phyloP scores from a whole-genome alignment of 2,797 vertebrate species.

The Premnoplex brunnescens region DNA sequence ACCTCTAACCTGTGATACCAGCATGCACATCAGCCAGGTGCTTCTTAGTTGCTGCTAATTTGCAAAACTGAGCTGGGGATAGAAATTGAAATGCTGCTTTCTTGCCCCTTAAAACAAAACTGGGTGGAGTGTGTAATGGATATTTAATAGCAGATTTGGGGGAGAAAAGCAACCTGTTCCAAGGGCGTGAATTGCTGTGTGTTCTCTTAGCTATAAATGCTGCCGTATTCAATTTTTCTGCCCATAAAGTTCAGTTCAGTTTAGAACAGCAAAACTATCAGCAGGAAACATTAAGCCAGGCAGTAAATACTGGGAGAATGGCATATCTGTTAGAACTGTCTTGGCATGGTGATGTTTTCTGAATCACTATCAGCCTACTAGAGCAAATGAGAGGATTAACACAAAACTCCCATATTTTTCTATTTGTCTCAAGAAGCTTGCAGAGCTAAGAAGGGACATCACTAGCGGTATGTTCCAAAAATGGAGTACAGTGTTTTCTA shows the following conservation, averaged over 20 bases:
- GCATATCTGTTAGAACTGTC: conserved; percentile 9
- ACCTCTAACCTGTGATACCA: conserved; percentile 93
- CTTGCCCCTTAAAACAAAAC: background rate
- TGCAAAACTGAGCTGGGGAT: background rate
- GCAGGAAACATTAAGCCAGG: conserved; percentile 34
- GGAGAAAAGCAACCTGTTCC: background rate
- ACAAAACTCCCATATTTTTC: background rate
- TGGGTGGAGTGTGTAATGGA: background rate
- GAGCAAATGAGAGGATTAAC: background rate
- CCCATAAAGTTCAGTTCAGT: conserved; percentile 45
- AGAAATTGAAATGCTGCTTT: background rate
- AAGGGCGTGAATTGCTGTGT: background rate
- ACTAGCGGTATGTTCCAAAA: background rate
- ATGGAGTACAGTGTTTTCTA: background rate
- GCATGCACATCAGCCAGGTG: conserved; percentile 99
- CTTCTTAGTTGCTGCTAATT: background rate
- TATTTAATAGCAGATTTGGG: background rate
- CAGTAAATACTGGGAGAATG: conserved; percentile 52
- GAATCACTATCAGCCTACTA: conserved; percentile 9
- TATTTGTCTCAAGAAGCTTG: conserved; percentile 19
- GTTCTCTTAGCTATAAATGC: background rate
- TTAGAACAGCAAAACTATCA: conserved; percentile 38
- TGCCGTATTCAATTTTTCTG: conserved; percentile 51
- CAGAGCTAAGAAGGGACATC: background rate
- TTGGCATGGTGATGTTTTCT: conserved; percentile 25